These are phyloP conservation scores for Asbolus verrucosus DNA, from an alignment of 1,140 invertebrate species.

Conservation along the genomic window DNA sequence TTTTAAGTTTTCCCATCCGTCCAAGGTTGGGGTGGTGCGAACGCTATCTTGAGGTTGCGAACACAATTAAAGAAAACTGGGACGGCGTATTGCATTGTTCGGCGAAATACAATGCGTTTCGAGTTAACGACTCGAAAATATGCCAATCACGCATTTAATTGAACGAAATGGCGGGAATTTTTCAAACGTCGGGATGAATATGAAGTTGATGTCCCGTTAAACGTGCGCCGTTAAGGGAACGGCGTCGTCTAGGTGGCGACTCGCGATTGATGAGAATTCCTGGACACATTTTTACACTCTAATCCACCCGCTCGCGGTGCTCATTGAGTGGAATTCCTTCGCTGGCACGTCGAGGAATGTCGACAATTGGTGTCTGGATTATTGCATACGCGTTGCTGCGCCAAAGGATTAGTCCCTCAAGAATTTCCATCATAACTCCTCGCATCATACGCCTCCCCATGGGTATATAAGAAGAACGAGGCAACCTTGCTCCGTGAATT, in stretches of 20 bases:
- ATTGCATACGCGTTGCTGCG: constrained; percentile 36
- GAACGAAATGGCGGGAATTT: neutral
- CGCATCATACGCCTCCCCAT: too few species aligned
- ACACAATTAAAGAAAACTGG: neutral
- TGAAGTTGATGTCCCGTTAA: too few species aligned
- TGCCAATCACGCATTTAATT: constrained; percentile 11
- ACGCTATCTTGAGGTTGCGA: neutral
- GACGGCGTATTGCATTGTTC: neutral
- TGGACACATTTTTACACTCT: constrained; percentile 6
- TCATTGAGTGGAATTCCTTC: constrained; percentile 15
- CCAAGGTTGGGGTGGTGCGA: neutral
- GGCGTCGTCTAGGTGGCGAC: neutral
- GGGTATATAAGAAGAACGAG: too few species aligned
- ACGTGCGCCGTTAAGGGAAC: too few species aligned
- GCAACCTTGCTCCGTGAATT: constrained; percentile 1
- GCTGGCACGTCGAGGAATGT: constrained; percentile 9
- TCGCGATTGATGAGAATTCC: constrained; percentile 22
- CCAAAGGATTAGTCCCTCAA: constrained; percentile 34
- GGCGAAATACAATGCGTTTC: too few species aligned
- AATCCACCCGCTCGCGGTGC: neutral
- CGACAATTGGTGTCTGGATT: constrained; percentile 25
- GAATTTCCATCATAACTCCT: constrained; percentile 30
- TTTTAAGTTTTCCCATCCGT: constrained; percentile 6
- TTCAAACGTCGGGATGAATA: too few species aligned
- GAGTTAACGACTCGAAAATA: neutral